These are phyloP conservation scores for Brachypalpus laphriformis DNA, from an alignment of 2,888 invertebrate genomes.

Conservation along the genomic window DNA sequence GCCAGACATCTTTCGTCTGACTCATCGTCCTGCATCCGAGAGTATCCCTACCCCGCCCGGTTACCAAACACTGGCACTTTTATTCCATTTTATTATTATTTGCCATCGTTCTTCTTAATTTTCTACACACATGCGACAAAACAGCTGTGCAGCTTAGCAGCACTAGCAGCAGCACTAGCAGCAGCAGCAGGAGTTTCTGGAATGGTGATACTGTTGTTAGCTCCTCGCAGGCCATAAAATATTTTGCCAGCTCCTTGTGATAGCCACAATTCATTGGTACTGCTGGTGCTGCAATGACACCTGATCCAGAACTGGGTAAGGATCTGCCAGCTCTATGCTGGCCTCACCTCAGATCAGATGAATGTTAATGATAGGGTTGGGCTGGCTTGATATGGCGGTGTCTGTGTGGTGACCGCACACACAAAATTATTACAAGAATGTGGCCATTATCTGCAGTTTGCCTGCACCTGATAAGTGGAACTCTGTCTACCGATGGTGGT, in stretches of 20 bases:
- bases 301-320: conserved; percentile 63
- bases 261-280: conserved; percentile 52
- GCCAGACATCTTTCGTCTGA: conserved; percentile 45
- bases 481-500: conserved; percentile 22
- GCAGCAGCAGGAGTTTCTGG: conserved; percentile 31
- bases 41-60: background rate
- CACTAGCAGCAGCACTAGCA: too few species aligned
- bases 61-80: conserved; percentile 27
- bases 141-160: conserved; percentile 60
- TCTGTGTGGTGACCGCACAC: conserved; percentile 50
- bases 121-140: conserved; percentile 70
- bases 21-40: conserved; percentile 40
- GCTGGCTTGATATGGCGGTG: conserved; percentile 25
- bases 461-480: conserved; percentile 66
- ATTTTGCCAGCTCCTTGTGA: conserved; percentile 67
- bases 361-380: conserved; percentile 67
- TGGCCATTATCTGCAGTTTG: conserved; percentile 64
- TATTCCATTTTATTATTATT: conserved; percentile 55
- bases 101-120: conserved; percentile 60
- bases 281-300: conserved; percentile 44
- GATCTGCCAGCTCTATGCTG: conserved; percentile 46
- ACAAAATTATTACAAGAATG: conserved; percentile 58
- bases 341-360: conserved; percentile 37
- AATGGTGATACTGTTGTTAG: conserved; percentile 25
- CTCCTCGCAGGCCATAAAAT: conserved; percentile 67